Conservation (phyloP, 2,888 invertebrate species). For the Platycheirus rosarum region DNA sequence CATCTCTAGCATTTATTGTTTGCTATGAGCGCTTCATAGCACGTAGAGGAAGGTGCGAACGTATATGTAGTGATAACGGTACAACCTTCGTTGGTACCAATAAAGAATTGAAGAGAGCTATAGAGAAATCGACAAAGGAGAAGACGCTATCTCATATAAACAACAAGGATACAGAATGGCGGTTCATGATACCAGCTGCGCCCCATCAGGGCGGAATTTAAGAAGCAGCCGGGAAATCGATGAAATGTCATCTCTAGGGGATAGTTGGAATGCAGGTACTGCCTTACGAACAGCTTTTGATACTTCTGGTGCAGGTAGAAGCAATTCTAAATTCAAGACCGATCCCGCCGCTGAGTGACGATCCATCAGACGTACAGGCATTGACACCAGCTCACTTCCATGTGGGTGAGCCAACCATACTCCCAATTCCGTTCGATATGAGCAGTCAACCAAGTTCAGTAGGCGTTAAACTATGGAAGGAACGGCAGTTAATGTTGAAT, state of each 20-base stretch:
- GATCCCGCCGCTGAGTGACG: slow-evolving; percentile 37
- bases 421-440: too few relatives aligned
- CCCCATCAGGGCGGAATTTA: slow-evolving; percentile 64
- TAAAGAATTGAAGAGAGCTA: too few relatives aligned
- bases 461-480: too few relatives aligned
- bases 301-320: slow-evolving; percentile 5
- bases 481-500: too few relatives aligned
- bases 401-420: too few relatives aligned
- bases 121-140: slow-evolving; percentile 15
- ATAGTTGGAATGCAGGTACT: slow-evolving; percentile 14
- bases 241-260: slow-evolving; percentile 37
- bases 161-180: slow-evolving; percentile 23
- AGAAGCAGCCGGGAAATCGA: slow-evolving; percentile 59
- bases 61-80: too few relatives aligned
- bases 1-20: background rate
- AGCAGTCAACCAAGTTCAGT: too few relatives aligned
- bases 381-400: too few relatives aligned
- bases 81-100: too few relatives aligned
- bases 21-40: too few relatives aligned
- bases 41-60: too few relatives aligned
- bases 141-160: too few relatives aligned
- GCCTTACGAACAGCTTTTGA: slow-evolving; percentile 27
- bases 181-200: slow-evolving; percentile 11
- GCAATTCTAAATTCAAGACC: slow-evolving; percentile 48
- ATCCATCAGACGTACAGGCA: slow-evolving; percentile 10